Evolutionary conservation across 1,140 invertebrate genomes (phyloP).

Genomic region (Aradophagus sp.): DNA sequence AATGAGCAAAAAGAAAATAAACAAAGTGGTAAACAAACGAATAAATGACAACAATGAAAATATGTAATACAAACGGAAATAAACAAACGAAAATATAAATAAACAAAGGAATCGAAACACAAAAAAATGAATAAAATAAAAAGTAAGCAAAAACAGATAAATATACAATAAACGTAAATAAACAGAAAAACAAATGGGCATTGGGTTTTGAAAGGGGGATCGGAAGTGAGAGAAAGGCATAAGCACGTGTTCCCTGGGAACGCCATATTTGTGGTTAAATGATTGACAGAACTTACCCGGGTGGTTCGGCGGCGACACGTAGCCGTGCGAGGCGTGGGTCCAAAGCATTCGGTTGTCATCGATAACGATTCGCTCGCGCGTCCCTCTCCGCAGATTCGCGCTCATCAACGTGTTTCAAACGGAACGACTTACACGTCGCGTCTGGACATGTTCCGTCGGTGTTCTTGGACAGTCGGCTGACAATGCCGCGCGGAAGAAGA

Average conservation of each 20-base stretch:
- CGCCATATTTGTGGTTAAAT: slow-evolving; percentile 30
- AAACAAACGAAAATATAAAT: too few relatives aligned
- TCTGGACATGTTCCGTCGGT: not conserved
- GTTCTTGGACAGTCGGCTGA: too few relatives aligned
- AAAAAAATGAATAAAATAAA: too few relatives aligned
- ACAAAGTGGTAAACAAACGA: too few relatives aligned
- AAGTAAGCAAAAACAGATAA: too few relatives aligned
- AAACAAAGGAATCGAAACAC: too few relatives aligned
- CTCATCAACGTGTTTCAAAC: slow-evolving; percentile 10
- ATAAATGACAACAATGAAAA: too few relatives aligned
- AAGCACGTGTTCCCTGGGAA: slow-evolving; percentile 18
- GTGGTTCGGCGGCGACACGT: slow-evolving; percentile 8
- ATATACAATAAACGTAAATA: too few relatives aligned
- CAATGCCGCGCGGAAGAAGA: too few relatives aligned
- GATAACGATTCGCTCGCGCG: slow-evolving; percentile 13
- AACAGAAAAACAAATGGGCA: not conserved
- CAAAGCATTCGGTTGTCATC: slow-evolving; percentile 18
- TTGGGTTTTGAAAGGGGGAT: too few relatives aligned
- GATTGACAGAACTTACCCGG: slow-evolving; percentile 31
- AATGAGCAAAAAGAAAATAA: too few relatives aligned
- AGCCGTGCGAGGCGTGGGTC: slow-evolving; percentile 1
- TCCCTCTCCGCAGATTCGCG: slow-evolving; percentile 2
- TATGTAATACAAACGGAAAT: too few relatives aligned
- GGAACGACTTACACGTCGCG: slow-evolving; percentile 25
- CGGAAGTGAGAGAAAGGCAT: slow-evolving; percentile 1